Conservation (phyloP, 2,113 vertebrate genomes). For the Brienomyrus longianalis region DNA sequence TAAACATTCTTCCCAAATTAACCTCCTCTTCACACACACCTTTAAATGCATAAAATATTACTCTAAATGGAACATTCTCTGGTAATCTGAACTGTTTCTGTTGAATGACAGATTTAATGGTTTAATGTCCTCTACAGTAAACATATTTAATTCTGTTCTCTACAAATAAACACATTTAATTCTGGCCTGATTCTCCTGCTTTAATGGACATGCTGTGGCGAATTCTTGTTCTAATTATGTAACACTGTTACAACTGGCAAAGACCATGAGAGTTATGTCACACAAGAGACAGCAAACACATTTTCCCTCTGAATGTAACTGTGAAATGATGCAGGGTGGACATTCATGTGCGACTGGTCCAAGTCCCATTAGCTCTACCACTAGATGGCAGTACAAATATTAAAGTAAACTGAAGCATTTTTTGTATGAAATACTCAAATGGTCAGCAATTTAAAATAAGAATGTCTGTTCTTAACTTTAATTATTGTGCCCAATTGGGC, state of each 20-base stretch:
- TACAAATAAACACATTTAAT: slow-evolving; percentile 2
- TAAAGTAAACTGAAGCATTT: neutral
- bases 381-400: neutral
- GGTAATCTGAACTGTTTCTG: neutral
- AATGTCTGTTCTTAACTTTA: neutral
- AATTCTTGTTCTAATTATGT: neutral
- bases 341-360: neutral
- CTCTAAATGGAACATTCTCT: neutral
- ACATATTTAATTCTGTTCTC: neutral
- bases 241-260: neutral
- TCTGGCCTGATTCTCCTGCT: neutral
- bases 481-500: neutral
- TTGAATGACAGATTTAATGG: neutral
- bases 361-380: neutral
- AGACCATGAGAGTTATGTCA: neutral
- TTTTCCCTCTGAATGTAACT: neutral
- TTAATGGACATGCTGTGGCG: neutral
- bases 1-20: neutral
- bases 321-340: neutral
- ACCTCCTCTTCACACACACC: neutral
- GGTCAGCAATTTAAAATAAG: neutral
- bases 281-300: neutral
- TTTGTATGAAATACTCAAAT: neutral
- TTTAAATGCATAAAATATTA: neutral
- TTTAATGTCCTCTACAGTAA: neutral